A percentile compares a stretch with the other conserved stretches of the same genome.
Conservation (phyloP, 2,113 vertebrate genomes). For the Thermophis baileyi region DNA sequence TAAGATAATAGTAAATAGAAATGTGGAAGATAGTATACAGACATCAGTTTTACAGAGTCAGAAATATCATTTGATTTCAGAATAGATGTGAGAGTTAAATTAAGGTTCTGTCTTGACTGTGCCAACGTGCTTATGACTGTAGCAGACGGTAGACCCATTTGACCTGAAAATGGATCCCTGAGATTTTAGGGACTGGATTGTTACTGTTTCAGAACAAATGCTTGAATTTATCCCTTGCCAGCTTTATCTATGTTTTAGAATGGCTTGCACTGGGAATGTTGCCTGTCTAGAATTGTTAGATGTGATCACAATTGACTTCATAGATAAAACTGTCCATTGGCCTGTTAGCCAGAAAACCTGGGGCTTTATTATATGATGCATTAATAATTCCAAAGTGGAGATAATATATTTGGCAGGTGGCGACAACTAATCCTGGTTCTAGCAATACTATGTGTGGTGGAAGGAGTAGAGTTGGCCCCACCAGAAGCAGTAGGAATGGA, state of each 20-base stretch:
- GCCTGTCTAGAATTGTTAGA: not conserved
- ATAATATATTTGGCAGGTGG: not conserved
- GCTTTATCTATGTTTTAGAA: not conserved
- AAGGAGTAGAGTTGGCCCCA: no score
- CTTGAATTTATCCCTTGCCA: not conserved
- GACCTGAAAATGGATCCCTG: not conserved
- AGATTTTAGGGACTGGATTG: not conserved
- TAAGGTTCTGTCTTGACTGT: not conserved
- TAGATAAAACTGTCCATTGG: not conserved
- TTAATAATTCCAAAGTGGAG: not conserved
- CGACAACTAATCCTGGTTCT: not conserved
- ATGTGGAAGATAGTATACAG: not conserved
- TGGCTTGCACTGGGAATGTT: not conserved
- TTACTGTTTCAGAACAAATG: not conserved
- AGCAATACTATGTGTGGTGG: not conserved
- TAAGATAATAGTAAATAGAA: not conserved
- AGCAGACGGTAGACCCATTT: not conserved
- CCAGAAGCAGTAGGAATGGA: no score
- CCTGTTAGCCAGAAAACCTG: not conserved
- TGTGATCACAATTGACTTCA: not conserved
- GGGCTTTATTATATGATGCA: not conserved
- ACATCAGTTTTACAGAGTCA: not conserved
- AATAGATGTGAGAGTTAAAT: conserved; percentile 22
- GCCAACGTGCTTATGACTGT: not conserved
- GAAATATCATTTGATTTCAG: not conserved